phyloP scores from a whole-genome alignment of 2,113 vertebrate genomes.

The Miniopterus natalensis region DNA sequence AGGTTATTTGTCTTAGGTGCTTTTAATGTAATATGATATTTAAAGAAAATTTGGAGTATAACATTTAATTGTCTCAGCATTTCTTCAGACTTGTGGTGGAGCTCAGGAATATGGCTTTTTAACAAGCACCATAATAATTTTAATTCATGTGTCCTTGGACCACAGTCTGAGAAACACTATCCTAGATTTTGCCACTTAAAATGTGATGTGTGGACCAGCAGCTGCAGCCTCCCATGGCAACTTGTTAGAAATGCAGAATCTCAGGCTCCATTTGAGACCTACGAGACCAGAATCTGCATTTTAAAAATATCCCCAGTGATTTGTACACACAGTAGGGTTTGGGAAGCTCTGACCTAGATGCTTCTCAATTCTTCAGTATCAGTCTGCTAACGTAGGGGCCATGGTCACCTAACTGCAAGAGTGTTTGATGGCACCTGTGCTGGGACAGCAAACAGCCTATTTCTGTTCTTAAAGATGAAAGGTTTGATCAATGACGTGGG shows the following conservation, averaged over 20 bases:
- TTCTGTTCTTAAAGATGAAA: neutral
- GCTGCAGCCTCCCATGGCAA: neutral
- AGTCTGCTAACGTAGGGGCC: accelerated
- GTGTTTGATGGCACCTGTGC: neutral
- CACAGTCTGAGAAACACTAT: neutral
- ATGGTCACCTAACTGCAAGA: no score
- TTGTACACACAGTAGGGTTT: neutral
- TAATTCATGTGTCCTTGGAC: neutral
- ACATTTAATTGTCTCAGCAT: neutral
- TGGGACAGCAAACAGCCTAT: neutral
- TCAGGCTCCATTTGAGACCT: neutral
- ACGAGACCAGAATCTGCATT: neutral
- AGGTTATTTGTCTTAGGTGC: neutral
- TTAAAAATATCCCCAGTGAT: neutral
- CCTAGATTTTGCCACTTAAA: neutral
- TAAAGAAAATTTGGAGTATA: neutral
- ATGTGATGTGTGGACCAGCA: neutral
- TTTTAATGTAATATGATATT: neutral
- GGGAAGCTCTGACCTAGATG: neutral
- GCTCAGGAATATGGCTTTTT: conserved; percentile 4
- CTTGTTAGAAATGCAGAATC: neutral
- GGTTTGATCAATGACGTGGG: neutral
- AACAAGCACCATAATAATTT: neutral
- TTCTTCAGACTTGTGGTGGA: neutral
- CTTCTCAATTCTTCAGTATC: neutral